phyloP scores from a whole-genome alignment of 2,888 invertebrate species.

The Limenitis camilla region DNA sequence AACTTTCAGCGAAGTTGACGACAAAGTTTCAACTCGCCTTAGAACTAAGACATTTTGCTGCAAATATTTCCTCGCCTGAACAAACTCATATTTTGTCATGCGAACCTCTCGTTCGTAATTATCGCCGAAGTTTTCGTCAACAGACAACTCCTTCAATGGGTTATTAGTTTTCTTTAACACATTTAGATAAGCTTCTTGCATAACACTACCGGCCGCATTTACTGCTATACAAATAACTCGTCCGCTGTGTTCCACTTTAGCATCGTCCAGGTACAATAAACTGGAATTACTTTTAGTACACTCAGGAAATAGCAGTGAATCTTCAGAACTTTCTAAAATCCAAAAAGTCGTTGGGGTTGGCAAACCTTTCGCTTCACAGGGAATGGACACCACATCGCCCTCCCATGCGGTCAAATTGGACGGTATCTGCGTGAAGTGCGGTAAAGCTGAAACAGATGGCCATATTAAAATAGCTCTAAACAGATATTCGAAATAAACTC shows the following conservation, averaged over 20 bases:
- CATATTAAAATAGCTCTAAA: conserved; percentile 57
- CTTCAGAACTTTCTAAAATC: conserved; percentile 93
- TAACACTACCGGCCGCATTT: conserved; percentile 68
- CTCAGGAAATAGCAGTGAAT: conserved; percentile 73
- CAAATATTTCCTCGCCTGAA: conserved; percentile 84
- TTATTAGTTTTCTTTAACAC: conserved; percentile 63
- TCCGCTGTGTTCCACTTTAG: conserved; percentile 61
- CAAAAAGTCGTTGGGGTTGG: conserved; percentile 96
- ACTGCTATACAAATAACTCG: conserved; percentile 69
- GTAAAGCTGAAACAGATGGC: conserved; percentile 84
- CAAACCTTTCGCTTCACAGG: conserved; percentile 93
- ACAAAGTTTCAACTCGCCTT: conserved; percentile 77
- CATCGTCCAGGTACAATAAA: conserved; percentile 63
- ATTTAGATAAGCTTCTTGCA: conserved; percentile 68
- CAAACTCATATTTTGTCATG: conserved; percentile 83
- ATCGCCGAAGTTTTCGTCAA: conserved; percentile 46
- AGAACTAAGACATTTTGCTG: conserved; percentile 87
- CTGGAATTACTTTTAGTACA: conserved; percentile 68
- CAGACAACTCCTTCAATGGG: conserved; percentile 48
- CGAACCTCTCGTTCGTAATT: conserved; percentile 55
- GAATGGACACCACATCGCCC: conserved; percentile 91
- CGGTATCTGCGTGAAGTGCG: conserved; percentile 89
- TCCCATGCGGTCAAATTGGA: conserved; percentile 90
- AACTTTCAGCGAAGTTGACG: conserved; percentile 84
- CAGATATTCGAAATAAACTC: conserved; percentile 51